A percentile compares a stretch with the other conserved stretches of the same genome.
Evolutionary conservation across 1,140 invertebrate genomes (phyloP).

Genomic region (Dreissena rostriformis): DNA sequence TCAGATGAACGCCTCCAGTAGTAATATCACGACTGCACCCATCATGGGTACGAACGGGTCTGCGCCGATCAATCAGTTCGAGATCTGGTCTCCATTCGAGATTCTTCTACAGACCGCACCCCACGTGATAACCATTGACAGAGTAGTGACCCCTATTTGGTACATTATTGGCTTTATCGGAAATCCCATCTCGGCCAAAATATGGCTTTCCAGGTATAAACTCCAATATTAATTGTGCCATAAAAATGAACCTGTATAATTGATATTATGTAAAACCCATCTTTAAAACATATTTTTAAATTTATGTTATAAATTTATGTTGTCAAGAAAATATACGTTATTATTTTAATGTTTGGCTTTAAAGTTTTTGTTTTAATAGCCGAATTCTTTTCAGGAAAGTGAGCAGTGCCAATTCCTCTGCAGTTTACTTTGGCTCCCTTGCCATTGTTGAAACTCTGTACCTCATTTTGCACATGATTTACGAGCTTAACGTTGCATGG

Average conservation of each 20-base stretch:
- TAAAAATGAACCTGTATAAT: too few species aligned
- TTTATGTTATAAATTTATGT: too few species aligned
- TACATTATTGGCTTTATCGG: slow-evolving; percentile 78
- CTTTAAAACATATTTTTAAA: too few species aligned
- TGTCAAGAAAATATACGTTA: too few species aligned
- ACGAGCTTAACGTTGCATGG: slow-evolving; percentile 72
- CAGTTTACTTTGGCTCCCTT: slow-evolving; percentile 77
- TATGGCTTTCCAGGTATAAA: slow-evolving; percentile 76
- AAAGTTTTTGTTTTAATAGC: too few species aligned
- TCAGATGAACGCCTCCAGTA: neutral
- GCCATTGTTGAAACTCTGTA: slow-evolving; percentile 77
- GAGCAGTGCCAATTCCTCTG: slow-evolving; percentile 77
- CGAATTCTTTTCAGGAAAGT: slow-evolving; percentile 57
- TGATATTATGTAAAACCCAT: too few species aligned
- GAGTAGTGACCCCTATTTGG: slow-evolving; percentile 74
- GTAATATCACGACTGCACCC: neutral
- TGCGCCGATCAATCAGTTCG: slow-evolving; percentile 11
- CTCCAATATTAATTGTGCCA: too few species aligned
- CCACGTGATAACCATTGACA: slow-evolving; percentile 62
- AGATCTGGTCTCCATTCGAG: slow-evolving; percentile 13
- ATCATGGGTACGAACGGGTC: neutral
- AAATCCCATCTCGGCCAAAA: slow-evolving; percentile 75
- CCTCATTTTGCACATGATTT: slow-evolving; percentile 73
- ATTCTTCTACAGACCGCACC: slow-evolving; percentile 67
- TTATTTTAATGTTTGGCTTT: too few species aligned